Evolutionary conservation across 1,140 invertebrate species (phyloP), one percentile per base, ranked within the genome.

Genomic region (Drosophila varians): DNA sequence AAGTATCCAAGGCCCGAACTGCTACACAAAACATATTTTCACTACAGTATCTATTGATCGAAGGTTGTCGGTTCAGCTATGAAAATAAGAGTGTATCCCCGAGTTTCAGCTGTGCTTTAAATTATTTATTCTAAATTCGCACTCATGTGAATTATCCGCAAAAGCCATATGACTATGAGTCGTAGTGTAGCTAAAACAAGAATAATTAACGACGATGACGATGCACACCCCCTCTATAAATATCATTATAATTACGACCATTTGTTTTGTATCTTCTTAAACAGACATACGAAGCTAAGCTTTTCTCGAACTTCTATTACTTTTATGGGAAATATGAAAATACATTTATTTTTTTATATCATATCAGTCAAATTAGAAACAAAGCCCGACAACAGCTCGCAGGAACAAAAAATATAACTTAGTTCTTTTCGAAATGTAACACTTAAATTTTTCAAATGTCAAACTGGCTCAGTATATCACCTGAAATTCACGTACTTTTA

Each of bases 401-500:
- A 14, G 11, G 12, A n/a, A n/a, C 36, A 38, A 12, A 7, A 38
- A 38, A 16, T 16, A 1, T 38, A 12, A 38, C 28, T 21, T 2
- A 21, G 3, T 31, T 31, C 3, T 31, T 31, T 0, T 38, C 16
- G 12, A 38, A 16, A 38, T 16, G 34, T 2, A 11, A 31, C 11
- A n/a, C 9, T 11, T n/a, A 11, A 4, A 11, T 31, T 11, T 31
- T 11, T 31, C 2, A 31, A 4, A 11, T 31, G 28, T 3, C 28
- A 31, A 31, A 31, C 28, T n/a, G 28, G 28, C 9, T 31, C 2
- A 11, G 3, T 28, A 38, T 38, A 38, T 7, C 4, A 38, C 12
- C 36, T 38, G 6, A 42, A 16, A 42, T 42, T 14, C 45, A 80
- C 77, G 56, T 80, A 80, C 73, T 80, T 82, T 55, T 45, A 28